These are phyloP conservation scores for Cerastoderma edule DNA, from an alignment of 2,888 invertebrate species.

Conservation along the genomic window DNA sequence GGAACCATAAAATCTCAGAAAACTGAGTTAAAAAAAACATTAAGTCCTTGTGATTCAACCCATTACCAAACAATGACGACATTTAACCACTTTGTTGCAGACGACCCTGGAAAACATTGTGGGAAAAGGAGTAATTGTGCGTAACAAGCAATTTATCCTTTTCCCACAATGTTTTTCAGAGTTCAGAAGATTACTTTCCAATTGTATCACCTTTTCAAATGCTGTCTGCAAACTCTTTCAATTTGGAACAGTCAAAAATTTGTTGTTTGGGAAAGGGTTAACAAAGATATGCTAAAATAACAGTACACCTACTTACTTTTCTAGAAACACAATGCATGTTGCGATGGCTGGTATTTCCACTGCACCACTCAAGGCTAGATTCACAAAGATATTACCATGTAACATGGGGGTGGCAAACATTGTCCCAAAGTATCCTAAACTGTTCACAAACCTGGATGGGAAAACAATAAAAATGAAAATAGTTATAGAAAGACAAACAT, in stretches of 20 bases:
- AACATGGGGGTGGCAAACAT: slow-evolving; percentile 72
- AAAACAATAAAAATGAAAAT: no score
- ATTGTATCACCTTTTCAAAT: not conserved
- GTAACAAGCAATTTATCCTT: no score
- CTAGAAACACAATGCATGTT: slow-evolving; percentile 67
- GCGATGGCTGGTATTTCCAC: slow-evolving; percentile 76
- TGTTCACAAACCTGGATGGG: slow-evolving; percentile 78
- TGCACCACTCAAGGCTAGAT: slow-evolving; percentile 74
- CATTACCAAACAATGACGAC: no score
- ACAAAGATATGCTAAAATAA: slow-evolving; percentile 2
- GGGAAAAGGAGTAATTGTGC: no score
- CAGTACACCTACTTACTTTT: slow-evolving; percentile 63
- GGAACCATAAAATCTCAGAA: no score
- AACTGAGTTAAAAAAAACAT: no score
- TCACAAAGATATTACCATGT: slow-evolving; percentile 75
- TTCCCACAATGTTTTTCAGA: no score
- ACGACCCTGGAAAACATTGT: no score
- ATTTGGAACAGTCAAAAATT: slow-evolving; percentile 1
- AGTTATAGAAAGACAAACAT: no score
- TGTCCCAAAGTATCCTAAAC: slow-evolving; percentile 77
- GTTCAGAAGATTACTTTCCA: no score
- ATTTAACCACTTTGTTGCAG: no score
- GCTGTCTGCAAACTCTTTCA: not conserved
- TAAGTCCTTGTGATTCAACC: no score
- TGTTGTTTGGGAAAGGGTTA: slow-evolving; percentile 6